These are phyloP conservation scores for Serilophus lunatus DNA, from an alignment of 2,113 vertebrate species.

Conservation along the genomic window DNA sequence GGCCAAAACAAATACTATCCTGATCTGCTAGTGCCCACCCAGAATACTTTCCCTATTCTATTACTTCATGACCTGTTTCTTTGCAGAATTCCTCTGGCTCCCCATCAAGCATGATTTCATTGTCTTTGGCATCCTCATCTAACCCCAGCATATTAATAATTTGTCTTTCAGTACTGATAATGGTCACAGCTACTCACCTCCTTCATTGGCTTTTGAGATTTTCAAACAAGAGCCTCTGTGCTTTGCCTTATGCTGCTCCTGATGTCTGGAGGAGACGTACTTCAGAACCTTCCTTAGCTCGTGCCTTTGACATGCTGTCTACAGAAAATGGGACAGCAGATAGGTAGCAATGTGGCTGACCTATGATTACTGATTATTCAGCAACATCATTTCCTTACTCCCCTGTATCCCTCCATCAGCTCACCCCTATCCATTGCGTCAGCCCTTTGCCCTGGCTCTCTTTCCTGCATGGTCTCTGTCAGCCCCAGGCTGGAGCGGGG, in stretches of 20 bases:
- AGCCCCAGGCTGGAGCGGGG: background rate
- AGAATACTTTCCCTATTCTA: background rate
- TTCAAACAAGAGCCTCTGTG: background rate
- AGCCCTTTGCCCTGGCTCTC: no score
- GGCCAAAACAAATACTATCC: background rate
- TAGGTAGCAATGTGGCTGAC: background rate
- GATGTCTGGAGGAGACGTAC: background rate
- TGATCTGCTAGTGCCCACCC: background rate
- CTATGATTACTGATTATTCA: background rate
- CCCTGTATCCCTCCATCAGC: background rate
- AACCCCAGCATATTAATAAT: background rate
- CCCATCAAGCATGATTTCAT: background rate
- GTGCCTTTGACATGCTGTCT: background rate
- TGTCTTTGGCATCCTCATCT: background rate
- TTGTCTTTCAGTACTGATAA: background rate
- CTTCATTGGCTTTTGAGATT: background rate
- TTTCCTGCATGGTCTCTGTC: accelerated
- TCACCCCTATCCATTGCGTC: accelerated
- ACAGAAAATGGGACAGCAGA: background rate
- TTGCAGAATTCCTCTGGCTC: background rate
- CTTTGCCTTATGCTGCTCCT: background rate
- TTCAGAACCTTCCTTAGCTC: slow-evolving; percentile 27
- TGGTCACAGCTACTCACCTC: background rate
- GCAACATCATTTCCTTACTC: background rate
- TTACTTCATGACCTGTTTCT: background rate